Evolutionary conservation across 2,888 invertebrate species (phyloP), one percentile per base, ranked within the genome.

Genomic region (Cerceris rybyensis): DNA sequence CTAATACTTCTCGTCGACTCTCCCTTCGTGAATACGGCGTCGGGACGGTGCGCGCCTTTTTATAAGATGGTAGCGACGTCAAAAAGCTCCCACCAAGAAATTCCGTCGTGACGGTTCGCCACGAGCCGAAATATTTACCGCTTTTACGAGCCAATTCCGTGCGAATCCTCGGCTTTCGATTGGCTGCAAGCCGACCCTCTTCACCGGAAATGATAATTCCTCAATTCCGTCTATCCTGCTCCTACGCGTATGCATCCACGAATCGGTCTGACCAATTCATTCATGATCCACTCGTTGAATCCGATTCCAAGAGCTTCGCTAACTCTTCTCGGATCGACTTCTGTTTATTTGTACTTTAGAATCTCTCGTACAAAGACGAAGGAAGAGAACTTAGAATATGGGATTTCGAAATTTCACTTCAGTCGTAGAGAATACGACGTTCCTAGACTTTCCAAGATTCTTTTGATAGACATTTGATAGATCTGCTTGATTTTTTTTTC

Each of bases 61-160:
- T 91, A 91, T 91, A 91, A 89, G 89, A 86, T 84, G 82, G 85
- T 79, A 67, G 65, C 83, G 79, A 87, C 84, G 81, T 83, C 88
- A 82, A 83, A 81, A 85, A 77, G 72, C 86, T 88, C 87, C 88
- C 87, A 85, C 88, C 84, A 66, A 75, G 60, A 69, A 70, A 67
- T 76, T 73, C 64, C 70, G 75, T 49, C 75, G 70, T 39, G 61
- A 68, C 63, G 78, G 75, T 70, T 76, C 59, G 70, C 71, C 74
- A 78, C 85, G 78, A 81, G 80, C 72, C 81, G 83, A 88, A 87
- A 86, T 89, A 89, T 87, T 87, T 85, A 79, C 86, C 75, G 80
- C 81, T 78, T 87, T 87, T 84, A 66, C 83, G 86, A 86, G 87
- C 88, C 88, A 90, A 90, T 88, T 90, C 84, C 77, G 73, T 72